Evolutionary conservation across 2,888 invertebrate genomes (phyloP).

Genomic region (Napeogenes sylphis): DNA sequence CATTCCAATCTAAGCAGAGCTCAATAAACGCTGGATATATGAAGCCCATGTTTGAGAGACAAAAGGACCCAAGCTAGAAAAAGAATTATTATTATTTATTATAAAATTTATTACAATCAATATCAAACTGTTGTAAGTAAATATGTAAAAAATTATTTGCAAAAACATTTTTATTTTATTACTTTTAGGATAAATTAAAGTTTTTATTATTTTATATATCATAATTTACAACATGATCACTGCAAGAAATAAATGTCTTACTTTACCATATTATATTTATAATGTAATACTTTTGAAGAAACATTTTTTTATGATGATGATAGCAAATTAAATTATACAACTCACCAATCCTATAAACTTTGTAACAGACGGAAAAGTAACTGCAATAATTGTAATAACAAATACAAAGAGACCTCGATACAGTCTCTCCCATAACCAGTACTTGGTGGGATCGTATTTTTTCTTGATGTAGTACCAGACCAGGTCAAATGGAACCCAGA

Average conservation of each 20-base stretch:
- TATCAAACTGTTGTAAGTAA: no score
- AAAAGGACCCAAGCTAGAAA: conserved; percentile 48
- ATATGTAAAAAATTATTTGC: no score
- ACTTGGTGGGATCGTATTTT: conserved; percentile 31
- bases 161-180: no score
- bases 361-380: conserved; percentile 43
- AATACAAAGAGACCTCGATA: conserved; percentile 41
- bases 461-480: conserved; percentile 46
- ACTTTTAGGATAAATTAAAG: no score
- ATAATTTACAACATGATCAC: neutral
- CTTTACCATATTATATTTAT: no score
- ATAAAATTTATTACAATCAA: no score
- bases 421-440: conserved; percentile 53
- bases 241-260: neutral
- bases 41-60: conserved; percentile 46
- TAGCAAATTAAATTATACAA: neutral
- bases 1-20: conserved; percentile 45
- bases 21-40: conserved; percentile 52
- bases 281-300: no score
- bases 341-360: conserved; percentile 50
- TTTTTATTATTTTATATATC: no score
- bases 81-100: neutral
- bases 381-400: conserved; percentile 37
- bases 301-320: no score
- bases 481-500: conserved; percentile 52